Conservation (phyloP, 2,797 vertebrate species). For the Hirundo rustica region DNA sequence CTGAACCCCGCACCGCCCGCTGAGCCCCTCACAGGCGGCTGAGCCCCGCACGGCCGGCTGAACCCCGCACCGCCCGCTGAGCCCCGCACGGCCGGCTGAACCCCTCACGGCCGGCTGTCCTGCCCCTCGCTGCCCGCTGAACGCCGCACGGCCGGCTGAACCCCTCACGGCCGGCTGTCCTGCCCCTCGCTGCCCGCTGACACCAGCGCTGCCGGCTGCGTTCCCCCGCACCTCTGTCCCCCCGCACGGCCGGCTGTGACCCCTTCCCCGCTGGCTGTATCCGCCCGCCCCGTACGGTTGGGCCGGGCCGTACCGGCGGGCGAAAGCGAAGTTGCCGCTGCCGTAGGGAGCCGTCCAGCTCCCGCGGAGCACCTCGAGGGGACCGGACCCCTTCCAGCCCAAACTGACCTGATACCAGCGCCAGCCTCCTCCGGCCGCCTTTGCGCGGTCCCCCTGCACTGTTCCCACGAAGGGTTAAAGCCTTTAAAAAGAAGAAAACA, state of each 20-base stretch:
- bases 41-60: no score
- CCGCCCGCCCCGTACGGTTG: no score
- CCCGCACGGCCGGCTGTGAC: no score
- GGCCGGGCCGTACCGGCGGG: rapidly evolving
- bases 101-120: not conserved
- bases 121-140: no score
- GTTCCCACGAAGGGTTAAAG: not conserved
- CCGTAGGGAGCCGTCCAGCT: no score
- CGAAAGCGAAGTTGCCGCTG: not conserved
- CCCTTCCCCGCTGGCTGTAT: not conserved
- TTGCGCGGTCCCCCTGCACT: rapidly evolving
- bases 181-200: no score
- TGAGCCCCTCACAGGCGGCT: not conserved
- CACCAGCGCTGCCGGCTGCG: no score
- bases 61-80: no score
- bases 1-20: not conserved
- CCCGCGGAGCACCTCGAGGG: not conserved
- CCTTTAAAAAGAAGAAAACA: not conserved
- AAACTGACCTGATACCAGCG: not conserved
- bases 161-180: no score
- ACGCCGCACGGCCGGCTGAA: not conserved
- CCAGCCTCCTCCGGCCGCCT: not conserved
- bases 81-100: no score
- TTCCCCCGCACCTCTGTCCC: not conserved
- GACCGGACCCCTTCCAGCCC: rapidly evolving